Evolutionary conservation across 2,888 invertebrate genomes (phyloP).

Genomic region (Rhingia rostrata): DNA sequence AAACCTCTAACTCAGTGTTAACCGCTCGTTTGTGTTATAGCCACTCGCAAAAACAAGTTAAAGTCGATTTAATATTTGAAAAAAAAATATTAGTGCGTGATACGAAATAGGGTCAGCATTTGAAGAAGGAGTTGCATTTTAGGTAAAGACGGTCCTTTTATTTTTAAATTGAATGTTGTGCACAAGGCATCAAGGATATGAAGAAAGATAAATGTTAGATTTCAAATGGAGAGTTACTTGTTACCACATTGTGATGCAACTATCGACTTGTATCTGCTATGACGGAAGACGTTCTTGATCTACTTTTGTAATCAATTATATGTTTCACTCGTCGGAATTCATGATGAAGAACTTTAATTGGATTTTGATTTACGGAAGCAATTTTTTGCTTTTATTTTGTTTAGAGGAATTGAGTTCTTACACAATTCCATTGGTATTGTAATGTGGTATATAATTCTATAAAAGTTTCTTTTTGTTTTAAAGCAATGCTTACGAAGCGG

Average conservation of each 20-base stretch:
- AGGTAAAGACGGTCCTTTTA: constrained; percentile 8
- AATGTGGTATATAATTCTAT: too few species aligned
- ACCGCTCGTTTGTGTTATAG: constrained; percentile 18
- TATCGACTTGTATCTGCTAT: background rate
- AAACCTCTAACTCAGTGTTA: constrained; percentile 45
- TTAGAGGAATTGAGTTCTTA: too few species aligned
- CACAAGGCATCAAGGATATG: background rate
- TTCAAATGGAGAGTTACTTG: background rate
- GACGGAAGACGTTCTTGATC: too few species aligned
- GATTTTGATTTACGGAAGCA: too few species aligned
- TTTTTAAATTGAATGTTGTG: background rate
- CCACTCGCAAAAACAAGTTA: constrained; percentile 39
- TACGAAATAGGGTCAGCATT: constrained; percentile 17
- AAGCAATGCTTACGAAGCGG: too few species aligned
- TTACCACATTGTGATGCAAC: background rate
- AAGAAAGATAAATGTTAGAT: background rate
- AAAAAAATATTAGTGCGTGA: constrained; percentile 8
- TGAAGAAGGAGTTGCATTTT: background rate
- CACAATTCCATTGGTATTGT: too few species aligned
- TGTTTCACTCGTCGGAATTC: too few species aligned
- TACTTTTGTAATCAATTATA: too few species aligned
- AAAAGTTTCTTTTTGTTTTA: too few species aligned
- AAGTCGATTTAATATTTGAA: constrained; percentile 3
- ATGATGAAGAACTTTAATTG: too few species aligned
- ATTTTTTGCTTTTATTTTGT: too few species aligned